Base-by-base conservation (phyloP, 1,140 invertebrate genomes). In the Hydropsyche tenuis region DNA sequence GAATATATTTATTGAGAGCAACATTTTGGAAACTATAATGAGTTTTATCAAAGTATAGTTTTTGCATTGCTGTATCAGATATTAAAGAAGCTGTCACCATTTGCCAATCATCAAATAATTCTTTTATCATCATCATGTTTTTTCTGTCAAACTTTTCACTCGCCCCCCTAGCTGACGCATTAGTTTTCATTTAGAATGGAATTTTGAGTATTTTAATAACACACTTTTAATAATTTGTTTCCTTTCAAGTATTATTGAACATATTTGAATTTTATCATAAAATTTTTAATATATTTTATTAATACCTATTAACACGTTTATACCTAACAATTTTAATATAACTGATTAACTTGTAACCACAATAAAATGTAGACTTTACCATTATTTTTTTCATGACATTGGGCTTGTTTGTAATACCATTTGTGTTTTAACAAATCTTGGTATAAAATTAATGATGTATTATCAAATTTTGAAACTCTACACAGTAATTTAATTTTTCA, bases 11-110 rank as follows among this genome's bases (percentile, higher is more conserved):
- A n/a, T n/a, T n/a, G n/a, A n/a, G n/a, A n/a, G n/a, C n/a, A n/a
- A n/a, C n/a, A n/a, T n/a, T n/a, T n/a, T n/a, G n/a, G n/a, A n/a
- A n/a, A n/a, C n/a, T n/a, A n/a, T n/a, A n/a, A 37, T 37, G 9
- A 4, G 30, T 9, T 4, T 37, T 37, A 37, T 37, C 9, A 37
- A 4, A 37, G 3, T 9, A 37, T 20, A 53, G n/a, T 25, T 25
- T 60, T 60, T 60, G 56, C 22, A 60, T 25, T 23, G 25, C 56
- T 56, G 51, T 56, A 56, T 22, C 51, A 18, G 18, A 22, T 4
- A 22, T 22, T 60, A 60, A 14, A 27, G 56, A 60, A 22, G 23
- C 23, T 27, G 25, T 60, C 56, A 60, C n/a, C 56, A 12, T 23
- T 27, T 25, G 20, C 56, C 56, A 60, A 60, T 25, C 56, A 60